Percentiles rank a stretch among this genome's conserved stretches.
Evolutionary conservation across 2,113 vertebrate genomes (phyloP).

Genomic region (Hylia prasina): DNA sequence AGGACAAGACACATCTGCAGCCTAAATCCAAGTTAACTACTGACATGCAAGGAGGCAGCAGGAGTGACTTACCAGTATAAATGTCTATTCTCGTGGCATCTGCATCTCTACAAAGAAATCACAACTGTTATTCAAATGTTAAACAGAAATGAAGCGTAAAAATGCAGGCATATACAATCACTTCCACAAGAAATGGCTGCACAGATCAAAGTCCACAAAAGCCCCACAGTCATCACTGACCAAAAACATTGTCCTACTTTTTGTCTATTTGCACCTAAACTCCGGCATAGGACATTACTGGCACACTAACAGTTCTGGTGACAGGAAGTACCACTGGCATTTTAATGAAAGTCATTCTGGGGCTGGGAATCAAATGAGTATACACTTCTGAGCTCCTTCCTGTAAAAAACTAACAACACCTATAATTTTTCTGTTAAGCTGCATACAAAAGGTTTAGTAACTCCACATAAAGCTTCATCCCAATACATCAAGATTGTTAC

Average conservation of each 20-base stretch:
- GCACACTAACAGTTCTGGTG: neutral
- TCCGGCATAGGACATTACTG: neutral
- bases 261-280: neutral
- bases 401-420: neutral
- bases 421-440: neutral
- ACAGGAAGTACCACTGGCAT: neutral
- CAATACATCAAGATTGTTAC: neutral
- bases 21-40: neutral
- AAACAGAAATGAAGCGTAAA: neutral
- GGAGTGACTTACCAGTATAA: constrained; percentile 84
- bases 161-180: neutral
- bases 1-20: neutral
- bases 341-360: neutral
- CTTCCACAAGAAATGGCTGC: neutral
- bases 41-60: neutral
- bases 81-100: constrained; percentile 96
- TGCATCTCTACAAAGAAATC: constrained; percentile 85
- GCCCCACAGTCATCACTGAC: neutral
- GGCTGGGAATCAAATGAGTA: neutral
- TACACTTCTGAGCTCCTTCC: neutral
- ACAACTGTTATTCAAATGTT: neutral
- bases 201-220: neutral
- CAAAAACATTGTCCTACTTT: neutral
- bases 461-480: neutral
- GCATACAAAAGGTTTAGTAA: neutral